Evolutionary conservation across 53 echinoderm and acorn worm species (phyloP).

Genomic region (Echinometra lucunter): DNA sequence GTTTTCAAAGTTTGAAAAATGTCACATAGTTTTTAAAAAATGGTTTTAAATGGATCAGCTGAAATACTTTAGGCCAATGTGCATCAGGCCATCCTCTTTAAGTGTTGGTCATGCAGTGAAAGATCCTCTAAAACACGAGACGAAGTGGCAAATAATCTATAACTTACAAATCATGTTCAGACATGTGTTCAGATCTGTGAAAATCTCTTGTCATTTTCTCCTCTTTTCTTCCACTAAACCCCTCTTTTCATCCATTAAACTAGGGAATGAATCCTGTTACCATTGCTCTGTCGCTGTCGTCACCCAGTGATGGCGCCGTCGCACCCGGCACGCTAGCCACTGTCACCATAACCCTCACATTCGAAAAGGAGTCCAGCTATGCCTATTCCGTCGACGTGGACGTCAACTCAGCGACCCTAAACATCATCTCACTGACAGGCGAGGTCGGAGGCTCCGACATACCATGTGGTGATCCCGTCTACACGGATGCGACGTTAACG

Average conservation of each 20-base stretch:
- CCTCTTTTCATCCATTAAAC: background rate
- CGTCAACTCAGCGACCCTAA: slow-evolving; percentile 58
- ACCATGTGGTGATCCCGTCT: slow-evolving; percentile 64
- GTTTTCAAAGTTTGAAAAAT: too few relatives aligned
- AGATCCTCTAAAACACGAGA: too few relatives aligned
- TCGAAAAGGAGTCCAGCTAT: slow-evolving; percentile 61
- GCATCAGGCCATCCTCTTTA: too few relatives aligned
- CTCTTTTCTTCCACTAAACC: background rate
- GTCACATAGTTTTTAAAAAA: too few relatives aligned
- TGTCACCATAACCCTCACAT: slow-evolving; percentile 48
- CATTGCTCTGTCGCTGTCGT: slow-evolving; percentile 32
- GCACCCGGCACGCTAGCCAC: slow-evolving; percentile 33
- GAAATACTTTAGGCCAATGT: too few relatives aligned
- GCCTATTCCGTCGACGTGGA: slow-evolving; percentile 53
- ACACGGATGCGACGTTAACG: slow-evolving; percentile 23
- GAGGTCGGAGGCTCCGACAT: slow-evolving; percentile 59
- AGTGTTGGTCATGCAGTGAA: too few relatives aligned
- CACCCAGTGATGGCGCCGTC: background rate
- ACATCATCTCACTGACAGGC: slow-evolving; percentile 61
- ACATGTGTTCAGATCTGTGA: too few relatives aligned
- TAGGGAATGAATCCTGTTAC: background rate
- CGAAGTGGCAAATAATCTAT: too few relatives aligned
- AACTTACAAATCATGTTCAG: too few relatives aligned
- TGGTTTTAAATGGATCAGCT: too few relatives aligned
- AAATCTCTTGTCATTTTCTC: too few relatives aligned